phyloP scores from a whole-genome alignment of 2,888 invertebrate genomes.

The Xanthia togata region DNA sequence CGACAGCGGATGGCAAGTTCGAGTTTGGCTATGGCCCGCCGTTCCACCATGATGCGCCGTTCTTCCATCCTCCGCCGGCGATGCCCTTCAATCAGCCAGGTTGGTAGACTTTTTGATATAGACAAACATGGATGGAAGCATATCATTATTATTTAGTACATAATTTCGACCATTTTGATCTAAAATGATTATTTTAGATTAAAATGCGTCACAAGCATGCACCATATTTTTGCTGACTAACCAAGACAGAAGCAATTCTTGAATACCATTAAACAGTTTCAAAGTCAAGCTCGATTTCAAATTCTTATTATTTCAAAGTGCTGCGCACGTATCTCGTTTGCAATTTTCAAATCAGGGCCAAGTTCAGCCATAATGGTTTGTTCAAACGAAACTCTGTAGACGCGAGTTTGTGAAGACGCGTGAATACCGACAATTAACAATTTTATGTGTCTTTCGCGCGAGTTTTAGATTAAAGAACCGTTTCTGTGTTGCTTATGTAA shows the following conservation, averaged over 20 bases:
- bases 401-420: conserved; percentile 28
- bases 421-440: conserved; percentile 42
- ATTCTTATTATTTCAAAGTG: conserved; percentile 56
- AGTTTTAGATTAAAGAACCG: conserved; percentile 17
- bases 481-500: conserved; percentile 19
- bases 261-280: conserved; percentile 33
- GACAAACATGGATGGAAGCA: neutral
- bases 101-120: conserved; percentile 83
- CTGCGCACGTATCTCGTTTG: conserved; percentile 54
- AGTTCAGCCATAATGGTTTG: conserved; percentile 61
- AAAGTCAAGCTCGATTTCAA: conserved; percentile 60
- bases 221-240: neutral
- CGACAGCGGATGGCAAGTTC: conserved; percentile 96
- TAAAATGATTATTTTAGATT: too few species aligned
- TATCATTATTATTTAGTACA: too few species aligned
- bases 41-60: conserved; percentile 96
- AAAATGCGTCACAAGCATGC: neutral
- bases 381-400: conserved; percentile 45
- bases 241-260: conserved; percentile 35
- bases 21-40: conserved; percentile 97
- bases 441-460: conserved; percentile 40
- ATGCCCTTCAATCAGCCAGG: conserved; percentile 95
- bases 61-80: conserved; percentile 94
- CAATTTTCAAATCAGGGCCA: conserved; percentile 66
- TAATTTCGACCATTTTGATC: neutral